phyloP scores from a whole-genome alignment of 2,113 vertebrate species.

The Amazona vittata region DNA sequence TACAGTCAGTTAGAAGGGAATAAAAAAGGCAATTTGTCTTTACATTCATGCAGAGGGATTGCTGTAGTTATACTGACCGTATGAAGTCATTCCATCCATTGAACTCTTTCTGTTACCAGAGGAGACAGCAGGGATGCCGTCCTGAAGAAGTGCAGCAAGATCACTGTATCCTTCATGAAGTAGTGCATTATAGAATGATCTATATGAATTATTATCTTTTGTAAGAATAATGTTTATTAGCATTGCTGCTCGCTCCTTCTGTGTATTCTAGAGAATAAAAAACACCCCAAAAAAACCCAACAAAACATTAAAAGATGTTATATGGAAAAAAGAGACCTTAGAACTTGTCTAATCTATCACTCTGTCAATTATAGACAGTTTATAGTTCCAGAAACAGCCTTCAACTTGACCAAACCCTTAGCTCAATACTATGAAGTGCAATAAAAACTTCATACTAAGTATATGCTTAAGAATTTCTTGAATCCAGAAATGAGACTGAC shows the following conservation, averaged over 20 bases:
- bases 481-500: background rate
- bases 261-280: constrained; percentile 77
- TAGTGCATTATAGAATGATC: constrained; percentile 95
- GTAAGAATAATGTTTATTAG: constrained; percentile 86
- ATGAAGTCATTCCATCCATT: constrained; percentile 74
- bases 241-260: constrained; percentile 81
- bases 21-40: background rate
- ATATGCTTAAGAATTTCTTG: background rate
- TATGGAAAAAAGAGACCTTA: background rate
- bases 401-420: background rate
- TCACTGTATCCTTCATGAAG: constrained; percentile 88
- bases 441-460: background rate
- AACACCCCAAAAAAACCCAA: background rate
- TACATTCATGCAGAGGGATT: background rate
- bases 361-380: background rate
- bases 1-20: background rate
- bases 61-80: constrained; percentile 78
- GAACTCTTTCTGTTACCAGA: constrained; percentile 72
- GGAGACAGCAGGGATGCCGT: constrained; percentile 74
- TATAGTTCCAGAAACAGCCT: background rate
- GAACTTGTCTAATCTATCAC: background rate
- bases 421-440: background rate
- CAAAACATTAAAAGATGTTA: background rate
- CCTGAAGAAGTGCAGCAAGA: constrained; percentile 84
- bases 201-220: constrained; percentile 88